Conservation (phyloP, 2,888 invertebrate genomes). For the Tanypteryx hageni region DNA sequence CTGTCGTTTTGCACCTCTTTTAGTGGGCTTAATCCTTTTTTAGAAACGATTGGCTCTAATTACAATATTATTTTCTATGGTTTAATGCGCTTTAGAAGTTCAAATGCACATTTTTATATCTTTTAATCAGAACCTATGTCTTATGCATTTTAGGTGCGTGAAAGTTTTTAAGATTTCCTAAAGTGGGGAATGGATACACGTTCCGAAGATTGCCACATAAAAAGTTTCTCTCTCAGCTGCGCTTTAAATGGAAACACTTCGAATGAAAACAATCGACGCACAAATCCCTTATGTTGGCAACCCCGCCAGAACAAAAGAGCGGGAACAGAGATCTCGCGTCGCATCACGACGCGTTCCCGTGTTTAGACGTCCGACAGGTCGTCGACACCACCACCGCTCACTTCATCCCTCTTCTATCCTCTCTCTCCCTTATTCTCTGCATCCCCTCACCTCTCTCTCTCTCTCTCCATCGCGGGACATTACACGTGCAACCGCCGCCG, state of each 20-base stretch:
- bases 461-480: neutral
- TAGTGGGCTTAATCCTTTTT: no score
- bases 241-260: no score
- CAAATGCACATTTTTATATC: no score
- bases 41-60: no score
- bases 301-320: constrained; percentile 9
- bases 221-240: neutral
- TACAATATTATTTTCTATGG: no score
- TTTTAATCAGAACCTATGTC: no score
- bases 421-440: neutral
- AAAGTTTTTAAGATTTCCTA: no score
- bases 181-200: no score
- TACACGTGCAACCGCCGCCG: constrained; percentile 5
- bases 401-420: neutral
- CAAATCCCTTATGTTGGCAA: neutral
- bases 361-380: constrained; percentile 29
- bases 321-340: neutral
- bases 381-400: constrained; percentile 43
- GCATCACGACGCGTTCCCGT: constrained; percentile 1
- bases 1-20: no score
- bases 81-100: no score
- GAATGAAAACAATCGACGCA: neutral
- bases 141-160: no score
- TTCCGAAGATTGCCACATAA: no score
- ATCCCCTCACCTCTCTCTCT: neutral